These are phyloP conservation scores for Psittacula cyanocephala DNA, from an alignment of 2,113 vertebrate species.

Conservation along the genomic window DNA sequence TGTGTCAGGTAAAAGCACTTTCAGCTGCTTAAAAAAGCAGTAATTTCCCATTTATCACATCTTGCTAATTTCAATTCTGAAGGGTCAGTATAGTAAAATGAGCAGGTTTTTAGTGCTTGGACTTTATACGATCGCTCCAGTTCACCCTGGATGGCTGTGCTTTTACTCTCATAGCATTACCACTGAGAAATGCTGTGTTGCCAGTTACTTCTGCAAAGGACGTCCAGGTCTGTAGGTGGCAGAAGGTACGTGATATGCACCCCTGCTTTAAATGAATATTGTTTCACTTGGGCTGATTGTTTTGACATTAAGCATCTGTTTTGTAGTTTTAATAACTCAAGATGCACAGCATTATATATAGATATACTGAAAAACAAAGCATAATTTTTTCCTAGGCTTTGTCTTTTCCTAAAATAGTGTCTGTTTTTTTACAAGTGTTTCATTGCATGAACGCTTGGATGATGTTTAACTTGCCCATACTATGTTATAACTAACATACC, in stretches of 20 bases:
- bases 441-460: fast-evolving
- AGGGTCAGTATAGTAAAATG: not conserved
- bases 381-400: not conserved
- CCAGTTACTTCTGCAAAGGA: not conserved
- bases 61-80: not conserved
- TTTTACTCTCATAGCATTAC: fast-evolving
- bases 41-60: not conserved
- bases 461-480: fast-evolving
- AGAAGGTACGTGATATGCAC: fast-evolving
- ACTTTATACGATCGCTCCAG: fast-evolving
- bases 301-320: not conserved
- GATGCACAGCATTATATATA: not conserved
- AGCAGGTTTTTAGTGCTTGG: not conserved
- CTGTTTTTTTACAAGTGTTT: not conserved
- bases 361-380: not conserved
- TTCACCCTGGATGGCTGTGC: not conserved
- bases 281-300: not conserved
- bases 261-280: not conserved
- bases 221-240: not conserved
- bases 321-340: not conserved
- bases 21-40: not conserved
- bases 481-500: not conserved
- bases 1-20: not conserved
- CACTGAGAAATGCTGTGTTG: fast-evolving
- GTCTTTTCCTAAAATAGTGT: not conserved